Conservation (phyloP, 2,888 invertebrate species). For the Agriopis aurantiaria region DNA sequence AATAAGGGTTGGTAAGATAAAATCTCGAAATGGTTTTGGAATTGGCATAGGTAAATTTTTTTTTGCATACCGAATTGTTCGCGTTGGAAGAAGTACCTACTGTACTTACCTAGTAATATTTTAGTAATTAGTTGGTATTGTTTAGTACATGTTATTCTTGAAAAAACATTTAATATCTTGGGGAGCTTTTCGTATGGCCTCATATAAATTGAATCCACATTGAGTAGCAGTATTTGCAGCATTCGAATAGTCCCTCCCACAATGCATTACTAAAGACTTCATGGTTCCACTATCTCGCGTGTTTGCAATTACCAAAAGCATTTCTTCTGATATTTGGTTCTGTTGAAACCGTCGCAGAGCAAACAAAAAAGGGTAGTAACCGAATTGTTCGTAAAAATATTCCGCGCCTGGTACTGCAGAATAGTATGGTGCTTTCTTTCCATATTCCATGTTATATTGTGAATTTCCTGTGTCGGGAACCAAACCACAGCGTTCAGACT, state of each 20-base stretch:
- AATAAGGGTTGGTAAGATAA: too few species aligned
- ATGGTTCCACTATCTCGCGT: neutral
- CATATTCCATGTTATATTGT: neutral
- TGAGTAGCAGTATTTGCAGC: neutral
- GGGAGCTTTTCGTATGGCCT: neutral
- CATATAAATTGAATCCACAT: neutral
- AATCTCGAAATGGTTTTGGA: too few species aligned
- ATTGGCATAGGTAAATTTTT: too few species aligned
- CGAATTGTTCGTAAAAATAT: constrained; percentile 4
- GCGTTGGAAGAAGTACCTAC: too few species aligned
- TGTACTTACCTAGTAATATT: too few species aligned
- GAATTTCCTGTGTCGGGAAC: neutral
- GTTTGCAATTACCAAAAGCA: constrained; percentile 3
- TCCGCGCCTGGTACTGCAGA: constrained; percentile 13
- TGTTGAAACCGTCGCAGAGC: constrained; percentile 5
- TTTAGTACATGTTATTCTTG: too few species aligned
- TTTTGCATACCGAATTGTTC: too few species aligned
- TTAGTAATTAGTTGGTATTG: too few species aligned
- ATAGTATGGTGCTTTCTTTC: neutral
- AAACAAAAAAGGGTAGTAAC: constrained; percentile 2
- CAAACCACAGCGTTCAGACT: constrained; percentile 10
- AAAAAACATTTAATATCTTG: neutral
- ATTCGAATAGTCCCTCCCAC: neutral
- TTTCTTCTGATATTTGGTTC: neutral
- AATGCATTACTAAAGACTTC: neutral